phyloP scores from a whole-genome alignment of 2,797 vertebrate genomes.

The Chrysocyon brachyurus region DNA sequence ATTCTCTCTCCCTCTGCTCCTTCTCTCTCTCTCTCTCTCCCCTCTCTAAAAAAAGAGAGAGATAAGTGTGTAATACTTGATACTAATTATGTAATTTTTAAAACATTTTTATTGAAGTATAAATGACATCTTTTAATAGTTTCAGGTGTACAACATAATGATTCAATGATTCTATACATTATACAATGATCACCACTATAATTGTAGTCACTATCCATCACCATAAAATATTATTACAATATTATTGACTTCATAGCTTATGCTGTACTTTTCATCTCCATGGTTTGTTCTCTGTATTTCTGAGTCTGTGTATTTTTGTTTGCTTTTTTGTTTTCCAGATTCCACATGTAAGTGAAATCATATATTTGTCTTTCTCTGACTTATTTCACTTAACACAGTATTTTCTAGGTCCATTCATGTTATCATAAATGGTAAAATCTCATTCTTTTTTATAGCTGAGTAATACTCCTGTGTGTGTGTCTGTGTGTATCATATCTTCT shows the following conservation, averaged over 20 bases:
- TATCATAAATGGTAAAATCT: neutral
- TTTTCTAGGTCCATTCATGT: neutral
- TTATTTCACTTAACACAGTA: neutral
- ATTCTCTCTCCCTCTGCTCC: neutral
- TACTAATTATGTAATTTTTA: conserved; percentile 78
- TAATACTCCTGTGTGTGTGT: neutral
- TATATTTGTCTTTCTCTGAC: neutral
- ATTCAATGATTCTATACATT: neutral
- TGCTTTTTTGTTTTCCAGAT: neutral
- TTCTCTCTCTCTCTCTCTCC: neutral
- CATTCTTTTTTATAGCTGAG: neutral
- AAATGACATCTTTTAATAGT: neutral
- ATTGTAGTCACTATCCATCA: neutral
- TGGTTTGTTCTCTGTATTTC: neutral
- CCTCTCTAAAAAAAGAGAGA: neutral
- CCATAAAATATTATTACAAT: neutral
- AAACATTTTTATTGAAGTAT: neutral
- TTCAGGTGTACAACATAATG: neutral
- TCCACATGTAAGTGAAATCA: neutral
- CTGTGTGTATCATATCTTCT: neutral
- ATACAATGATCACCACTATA: neutral
- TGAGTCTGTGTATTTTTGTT: neutral
- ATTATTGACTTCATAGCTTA: neutral
- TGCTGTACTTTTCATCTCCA: neutral
- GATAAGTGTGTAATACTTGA: neutral